phyloP scores from a whole-genome alignment of 2,797 vertebrate species.

The Orientallactaga sibirica region DNA sequence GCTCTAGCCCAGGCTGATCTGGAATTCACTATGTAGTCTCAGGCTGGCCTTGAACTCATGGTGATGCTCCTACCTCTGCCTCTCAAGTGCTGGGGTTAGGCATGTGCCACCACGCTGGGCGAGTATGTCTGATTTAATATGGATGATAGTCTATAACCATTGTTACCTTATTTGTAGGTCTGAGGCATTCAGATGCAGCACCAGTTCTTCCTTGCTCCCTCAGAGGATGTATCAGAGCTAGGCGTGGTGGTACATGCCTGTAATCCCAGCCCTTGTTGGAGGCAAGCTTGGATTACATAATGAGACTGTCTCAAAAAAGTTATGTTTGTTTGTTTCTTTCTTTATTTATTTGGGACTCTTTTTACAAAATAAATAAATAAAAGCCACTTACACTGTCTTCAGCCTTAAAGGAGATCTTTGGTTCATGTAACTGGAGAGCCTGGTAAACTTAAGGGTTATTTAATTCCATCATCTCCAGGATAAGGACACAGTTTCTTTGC shows the following conservation, averaged over 20 bases:
- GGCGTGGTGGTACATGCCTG: background rate
- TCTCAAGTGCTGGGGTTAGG: no score
- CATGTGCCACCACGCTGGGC: no score
- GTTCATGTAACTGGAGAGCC: conserved; percentile 44
- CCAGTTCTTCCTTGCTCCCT: conserved; percentile 7
- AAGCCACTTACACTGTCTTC: background rate
- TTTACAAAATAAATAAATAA: conserved; percentile 36
- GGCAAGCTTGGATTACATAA: background rate
- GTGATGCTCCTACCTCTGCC: no score
- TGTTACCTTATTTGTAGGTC: background rate
- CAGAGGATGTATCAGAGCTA: conserved; percentile 21
- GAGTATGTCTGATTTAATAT: background rate
- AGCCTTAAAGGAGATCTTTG: conserved; percentile 48
- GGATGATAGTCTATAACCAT: background rate
- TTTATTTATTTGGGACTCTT: background rate
- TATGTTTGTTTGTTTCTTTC: no score
- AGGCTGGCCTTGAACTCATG: no score
- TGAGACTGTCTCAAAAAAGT: background rate
- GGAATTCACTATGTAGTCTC: no score
- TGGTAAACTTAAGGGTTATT: background rate
- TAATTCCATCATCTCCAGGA: background rate
- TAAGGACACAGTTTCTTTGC: conserved; percentile 39
- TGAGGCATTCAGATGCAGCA: background rate
- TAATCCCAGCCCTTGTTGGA: background rate
- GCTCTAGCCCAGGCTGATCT: no score